These are phyloP conservation scores for Oryctolagus cuniculus DNA, from an alignment of 2,113 vertebrate species.

Conservation along the genomic window DNA sequence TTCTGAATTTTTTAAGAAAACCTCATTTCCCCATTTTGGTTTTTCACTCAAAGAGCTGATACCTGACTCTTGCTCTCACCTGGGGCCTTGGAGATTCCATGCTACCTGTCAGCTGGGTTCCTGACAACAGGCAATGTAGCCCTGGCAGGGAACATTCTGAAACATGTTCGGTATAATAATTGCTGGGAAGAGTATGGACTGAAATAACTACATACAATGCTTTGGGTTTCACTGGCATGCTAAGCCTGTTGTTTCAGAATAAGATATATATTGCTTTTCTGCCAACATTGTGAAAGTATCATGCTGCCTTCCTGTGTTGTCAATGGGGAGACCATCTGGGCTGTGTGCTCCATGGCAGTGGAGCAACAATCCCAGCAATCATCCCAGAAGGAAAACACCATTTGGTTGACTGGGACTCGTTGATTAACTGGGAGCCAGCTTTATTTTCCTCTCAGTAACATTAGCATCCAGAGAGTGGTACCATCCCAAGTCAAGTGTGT, in stretches of 20 bases:
- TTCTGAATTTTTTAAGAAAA: neutral
- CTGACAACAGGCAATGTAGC: neutral
- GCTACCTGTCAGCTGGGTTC: neutral
- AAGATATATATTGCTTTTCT: neutral
- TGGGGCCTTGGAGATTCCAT: neutral
- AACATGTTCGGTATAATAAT: neutral
- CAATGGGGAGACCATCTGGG: neutral
- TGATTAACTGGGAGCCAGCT: neutral
- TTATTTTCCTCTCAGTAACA: neutral
- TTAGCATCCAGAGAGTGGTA: neutral
- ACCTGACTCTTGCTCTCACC: neutral
- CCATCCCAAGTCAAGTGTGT: neutral
- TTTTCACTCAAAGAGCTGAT: neutral
- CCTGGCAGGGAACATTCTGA: neutral
- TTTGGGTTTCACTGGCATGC: neutral
- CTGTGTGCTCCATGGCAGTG: neutral
- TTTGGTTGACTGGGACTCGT: neutral
- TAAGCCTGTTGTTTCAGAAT: neutral
- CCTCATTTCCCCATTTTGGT: neutral
- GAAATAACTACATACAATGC: constrained; percentile 4
- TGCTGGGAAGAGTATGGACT: constrained; percentile 8
- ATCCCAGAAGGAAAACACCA: neutral
- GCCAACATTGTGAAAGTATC: neutral
- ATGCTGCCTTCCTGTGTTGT: neutral
- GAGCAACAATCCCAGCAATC: neutral